Percentiles rank a stretch among this genome's conserved stretches.
Conservation (phyloP, 2,113 vertebrate species). For the Cyanoliseus patagonus region DNA sequence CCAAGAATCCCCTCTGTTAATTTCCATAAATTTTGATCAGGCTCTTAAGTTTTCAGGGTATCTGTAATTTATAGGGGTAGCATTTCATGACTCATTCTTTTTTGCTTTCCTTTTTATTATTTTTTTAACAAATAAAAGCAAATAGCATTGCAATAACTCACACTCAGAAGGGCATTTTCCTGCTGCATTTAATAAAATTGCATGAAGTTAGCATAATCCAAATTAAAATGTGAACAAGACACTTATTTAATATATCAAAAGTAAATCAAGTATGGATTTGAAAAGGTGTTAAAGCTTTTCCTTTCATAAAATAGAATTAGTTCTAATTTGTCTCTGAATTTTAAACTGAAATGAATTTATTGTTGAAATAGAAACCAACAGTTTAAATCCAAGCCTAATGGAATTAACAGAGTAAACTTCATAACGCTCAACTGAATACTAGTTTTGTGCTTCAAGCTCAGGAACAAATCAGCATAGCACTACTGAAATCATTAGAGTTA, state of each 20-base stretch:
- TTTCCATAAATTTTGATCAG: not conserved
- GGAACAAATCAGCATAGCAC: not conserved
- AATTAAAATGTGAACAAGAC: slow-evolving; percentile 26
- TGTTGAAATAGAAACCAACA: not conserved
- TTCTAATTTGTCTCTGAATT: slow-evolving; percentile 11
- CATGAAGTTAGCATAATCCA: not conserved
- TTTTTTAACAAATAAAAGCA: not conserved
- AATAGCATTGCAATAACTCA: not conserved
- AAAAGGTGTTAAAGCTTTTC: slow-evolving; percentile 27
- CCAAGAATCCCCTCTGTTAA: not conserved
- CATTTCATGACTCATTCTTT: not conserved
- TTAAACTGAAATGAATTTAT: not conserved
- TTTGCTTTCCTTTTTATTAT: not conserved
- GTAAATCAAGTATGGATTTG: slow-evolving; percentile 23
- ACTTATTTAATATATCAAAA: slow-evolving; percentile 33
- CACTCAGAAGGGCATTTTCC: not conserved
- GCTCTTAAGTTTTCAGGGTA: not conserved
- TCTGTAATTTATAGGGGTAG: not conserved
- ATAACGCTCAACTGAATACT: not conserved
- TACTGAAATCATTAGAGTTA: not conserved
- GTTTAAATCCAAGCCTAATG: not conserved
- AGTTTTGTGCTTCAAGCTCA: not conserved
- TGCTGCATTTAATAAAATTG: not conserved
- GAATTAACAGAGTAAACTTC: not conserved
- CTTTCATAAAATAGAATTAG: slow-evolving; percentile 32